Evolutionary conservation across 2,113 vertebrate species (phyloP).

Genomic region (Odobenus rosmarus): DNA sequence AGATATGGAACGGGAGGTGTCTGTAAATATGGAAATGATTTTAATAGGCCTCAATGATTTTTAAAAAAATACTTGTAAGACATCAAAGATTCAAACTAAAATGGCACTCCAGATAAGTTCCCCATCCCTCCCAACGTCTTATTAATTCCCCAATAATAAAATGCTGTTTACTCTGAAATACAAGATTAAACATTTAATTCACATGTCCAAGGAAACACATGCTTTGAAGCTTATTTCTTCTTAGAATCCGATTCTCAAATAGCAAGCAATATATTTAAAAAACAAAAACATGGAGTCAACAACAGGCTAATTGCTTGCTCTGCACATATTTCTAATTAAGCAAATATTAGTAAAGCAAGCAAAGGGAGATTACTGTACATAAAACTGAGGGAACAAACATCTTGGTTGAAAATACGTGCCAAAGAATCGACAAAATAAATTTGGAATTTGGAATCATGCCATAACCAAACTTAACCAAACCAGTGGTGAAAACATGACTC

Average conservation of each 20-base stretch:
- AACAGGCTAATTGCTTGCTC: neutral
- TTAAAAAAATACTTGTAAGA: constrained; percentile 23
- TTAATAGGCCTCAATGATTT: neutral
- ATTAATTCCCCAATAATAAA: constrained; percentile 38
- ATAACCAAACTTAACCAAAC: constrained; percentile 9
- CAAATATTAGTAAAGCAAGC: constrained; percentile 29
- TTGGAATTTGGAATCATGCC: neutral
- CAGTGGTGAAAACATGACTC: neutral
- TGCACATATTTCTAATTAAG: neutral
- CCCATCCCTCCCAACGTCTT: neutral
- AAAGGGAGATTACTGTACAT: neutral
- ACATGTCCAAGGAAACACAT: neutral
- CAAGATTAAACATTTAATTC: neutral
- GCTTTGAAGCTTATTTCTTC: neutral
- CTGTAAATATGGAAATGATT: constrained; percentile 34
- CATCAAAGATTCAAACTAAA: constrained; percentile 37
- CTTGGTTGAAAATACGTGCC: neutral
- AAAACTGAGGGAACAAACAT: neutral
- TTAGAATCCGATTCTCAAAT: neutral
- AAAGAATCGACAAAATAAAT: constrained; percentile 30
- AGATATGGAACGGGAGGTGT: neutral
- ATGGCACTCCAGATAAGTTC: neutral
- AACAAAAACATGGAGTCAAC: neutral
- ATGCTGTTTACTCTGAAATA: neutral
- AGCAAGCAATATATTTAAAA: constrained; percentile 1